Base-by-base conservation (phyloP, 2,113 vertebrate genomes). In the Chamaetylas fuelleborni region DNA sequence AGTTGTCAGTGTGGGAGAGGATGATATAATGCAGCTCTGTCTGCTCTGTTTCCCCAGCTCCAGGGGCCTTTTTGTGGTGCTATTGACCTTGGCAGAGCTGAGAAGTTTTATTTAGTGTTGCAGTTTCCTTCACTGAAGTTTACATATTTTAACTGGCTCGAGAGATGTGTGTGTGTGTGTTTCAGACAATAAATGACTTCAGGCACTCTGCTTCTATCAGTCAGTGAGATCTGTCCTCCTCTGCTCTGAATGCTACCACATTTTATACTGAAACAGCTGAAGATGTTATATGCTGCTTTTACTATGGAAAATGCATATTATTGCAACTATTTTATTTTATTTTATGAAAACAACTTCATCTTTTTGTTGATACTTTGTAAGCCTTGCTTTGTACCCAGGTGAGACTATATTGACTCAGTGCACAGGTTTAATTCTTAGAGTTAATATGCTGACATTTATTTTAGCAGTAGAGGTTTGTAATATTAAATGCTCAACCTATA, bases 31-130 rank as follows among this genome's bases (percentile, higher is more conserved):
- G 62, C 38, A 71, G 50, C 60, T 91, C 76, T 83, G 61, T 31
- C 45, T 96, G 71, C 71, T 92, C 86, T 58, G 45, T 33, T 93
- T 91, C 81, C 50, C 43, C 60, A 83, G 76, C 77, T 86, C 83
- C 81, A 48, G 90, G 67, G 58, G 45, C 34, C 78, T 81, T 92
- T 94, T 67, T 61, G 48, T 85, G 85, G 11, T 61, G 67, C 57
- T 89, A 36, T 91, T 95, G 95, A 95, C 91, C 91, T 95, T 95
- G 92, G 71, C 81, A 94, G 67, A 86, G 48, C 38, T 61, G 80
- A 93, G 80, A 85, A 88, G 33, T 94, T 97, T 94, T 89, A 95
- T 96, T 96, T 96, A 95, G 86, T 72, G 84, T 62, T 87, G 56
- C 81, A 92, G 73, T 64, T 95, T 88, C 74, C 93, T 87, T 81